Evolutionary conservation across 2,797 vertebrate genomes (phyloP).

Genomic region (Momotus momota): DNA sequence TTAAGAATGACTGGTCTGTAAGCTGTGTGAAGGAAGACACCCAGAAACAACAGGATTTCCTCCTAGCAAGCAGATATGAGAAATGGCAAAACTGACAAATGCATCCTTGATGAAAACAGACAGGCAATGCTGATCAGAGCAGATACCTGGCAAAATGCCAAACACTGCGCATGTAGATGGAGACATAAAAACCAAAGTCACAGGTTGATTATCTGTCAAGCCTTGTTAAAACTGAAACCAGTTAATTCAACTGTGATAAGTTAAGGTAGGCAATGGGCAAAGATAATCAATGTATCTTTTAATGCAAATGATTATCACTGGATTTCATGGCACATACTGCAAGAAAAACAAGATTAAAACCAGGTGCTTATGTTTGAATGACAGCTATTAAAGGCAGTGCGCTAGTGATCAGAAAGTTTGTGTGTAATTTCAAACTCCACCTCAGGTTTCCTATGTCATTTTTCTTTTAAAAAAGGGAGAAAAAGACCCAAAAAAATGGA

Average conservation of each 20-base stretch:
- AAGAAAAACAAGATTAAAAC: background rate
- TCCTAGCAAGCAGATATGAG: conserved; percentile 4
- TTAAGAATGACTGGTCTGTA: conserved; percentile 8
- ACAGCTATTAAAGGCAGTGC: background rate
- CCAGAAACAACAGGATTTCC: conserved; percentile 1
- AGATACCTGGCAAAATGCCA: conserved; percentile 28
- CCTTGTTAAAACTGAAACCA: conserved; percentile 14
- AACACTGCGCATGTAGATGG: background rate
- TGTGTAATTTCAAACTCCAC: background rate
- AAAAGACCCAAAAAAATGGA: background rate
- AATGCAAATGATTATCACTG: background rate
- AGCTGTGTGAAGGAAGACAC: background rate
- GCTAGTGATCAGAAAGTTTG: background rate
- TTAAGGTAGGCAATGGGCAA: background rate
- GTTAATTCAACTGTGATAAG: background rate
- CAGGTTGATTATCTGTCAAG: background rate
- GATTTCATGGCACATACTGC: background rate
- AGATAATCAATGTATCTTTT: background rate
- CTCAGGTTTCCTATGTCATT: background rate
- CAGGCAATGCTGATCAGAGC: conserved; percentile 13
- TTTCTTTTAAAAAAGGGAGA: background rate
- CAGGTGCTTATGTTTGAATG: background rate
- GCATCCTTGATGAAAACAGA: background rate
- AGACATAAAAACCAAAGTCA: background rate
- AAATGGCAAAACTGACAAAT: conserved; percentile 29